phyloP scores from a whole-genome alignment of 2,113 vertebrate genomes.

The Dromas ardeola region DNA sequence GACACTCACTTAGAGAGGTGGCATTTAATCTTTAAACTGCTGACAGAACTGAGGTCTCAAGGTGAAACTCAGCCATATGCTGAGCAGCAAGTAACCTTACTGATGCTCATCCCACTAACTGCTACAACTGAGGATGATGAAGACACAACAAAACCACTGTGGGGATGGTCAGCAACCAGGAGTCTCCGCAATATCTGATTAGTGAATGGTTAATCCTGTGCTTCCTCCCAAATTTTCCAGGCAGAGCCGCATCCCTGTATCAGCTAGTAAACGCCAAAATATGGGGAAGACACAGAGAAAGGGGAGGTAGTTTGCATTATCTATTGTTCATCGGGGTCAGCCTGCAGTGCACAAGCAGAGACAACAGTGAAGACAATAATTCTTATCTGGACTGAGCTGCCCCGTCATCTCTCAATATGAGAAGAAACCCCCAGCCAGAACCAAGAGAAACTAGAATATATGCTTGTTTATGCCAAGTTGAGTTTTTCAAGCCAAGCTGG shows the following conservation, averaged over 20 bases:
- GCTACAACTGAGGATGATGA: neutral
- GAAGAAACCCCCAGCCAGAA: neutral
- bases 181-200: neutral
- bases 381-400: neutral
- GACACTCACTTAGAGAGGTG: conserved; percentile 37
- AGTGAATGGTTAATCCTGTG: neutral
- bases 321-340: neutral
- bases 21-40: conserved; percentile 56
- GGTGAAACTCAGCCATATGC: conserved; percentile 5
- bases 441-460: neutral
- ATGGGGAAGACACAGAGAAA: neutral
- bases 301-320: neutral
- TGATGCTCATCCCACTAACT: neutral
- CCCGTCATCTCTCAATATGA: neutral
- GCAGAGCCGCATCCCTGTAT: neutral
- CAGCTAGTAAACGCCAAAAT: neutral
- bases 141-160: neutral
- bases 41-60: conserved; percentile 21
- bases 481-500: neutral
- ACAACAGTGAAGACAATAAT: neutral
- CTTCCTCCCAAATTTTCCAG: neutral
- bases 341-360: neutral
- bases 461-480: neutral
- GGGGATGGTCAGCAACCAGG: neutral
- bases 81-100: neutral